Evolutionary conservation across 1,140 invertebrate species (phyloP).

Genomic region (Drosophila repleta): DNA sequence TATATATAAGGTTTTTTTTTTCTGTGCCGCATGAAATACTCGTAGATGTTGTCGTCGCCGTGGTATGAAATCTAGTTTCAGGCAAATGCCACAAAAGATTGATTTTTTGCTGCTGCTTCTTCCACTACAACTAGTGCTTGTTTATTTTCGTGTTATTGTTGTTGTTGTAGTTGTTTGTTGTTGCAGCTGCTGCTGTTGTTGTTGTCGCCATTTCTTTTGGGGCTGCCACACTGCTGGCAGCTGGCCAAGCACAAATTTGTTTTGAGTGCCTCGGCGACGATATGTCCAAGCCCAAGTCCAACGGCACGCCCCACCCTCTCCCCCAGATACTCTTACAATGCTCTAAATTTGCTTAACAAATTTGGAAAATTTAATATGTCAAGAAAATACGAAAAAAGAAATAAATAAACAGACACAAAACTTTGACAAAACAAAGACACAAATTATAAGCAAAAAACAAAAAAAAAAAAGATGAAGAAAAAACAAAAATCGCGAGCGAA

Average conservation of each 20-base stretch:
- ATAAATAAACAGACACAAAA: constrained; percentile 1
- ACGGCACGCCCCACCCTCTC: not conserved
- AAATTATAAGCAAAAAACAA: constrained; percentile 45
- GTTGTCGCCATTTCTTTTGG: constrained; percentile 51
- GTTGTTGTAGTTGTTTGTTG: constrained; percentile 43
- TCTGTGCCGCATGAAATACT: constrained; percentile 65
- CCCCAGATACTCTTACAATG: constrained; percentile 18
- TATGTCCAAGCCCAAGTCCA: constrained; percentile 56
- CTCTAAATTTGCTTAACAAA: constrained; percentile 44
- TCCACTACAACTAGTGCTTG: constrained; percentile 36
- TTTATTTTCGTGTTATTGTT: constrained; percentile 54
- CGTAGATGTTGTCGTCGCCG: constrained; percentile 49
- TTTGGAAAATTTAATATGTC: constrained; percentile 52
- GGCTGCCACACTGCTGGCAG: constrained; percentile 51
- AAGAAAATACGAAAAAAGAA: constrained; percentile 8
- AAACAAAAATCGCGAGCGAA: constrained; percentile 31
- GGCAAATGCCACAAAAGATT: constrained; percentile 74
- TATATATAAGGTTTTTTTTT: constrained; percentile 9
- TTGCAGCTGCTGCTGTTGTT: constrained; percentile 9
- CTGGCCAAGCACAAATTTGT: constrained; percentile 70
- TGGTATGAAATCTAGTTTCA: constrained; percentile 67
- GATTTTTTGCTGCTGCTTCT: constrained; percentile 52
- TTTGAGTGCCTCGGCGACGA: constrained; percentile 73
- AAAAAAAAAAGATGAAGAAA: constrained; percentile 31
- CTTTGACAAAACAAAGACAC: constrained; percentile 29